phyloP scores from a whole-genome alignment of 2,888 invertebrate genomes.

The Agonopterix alstromeriana region DNA sequence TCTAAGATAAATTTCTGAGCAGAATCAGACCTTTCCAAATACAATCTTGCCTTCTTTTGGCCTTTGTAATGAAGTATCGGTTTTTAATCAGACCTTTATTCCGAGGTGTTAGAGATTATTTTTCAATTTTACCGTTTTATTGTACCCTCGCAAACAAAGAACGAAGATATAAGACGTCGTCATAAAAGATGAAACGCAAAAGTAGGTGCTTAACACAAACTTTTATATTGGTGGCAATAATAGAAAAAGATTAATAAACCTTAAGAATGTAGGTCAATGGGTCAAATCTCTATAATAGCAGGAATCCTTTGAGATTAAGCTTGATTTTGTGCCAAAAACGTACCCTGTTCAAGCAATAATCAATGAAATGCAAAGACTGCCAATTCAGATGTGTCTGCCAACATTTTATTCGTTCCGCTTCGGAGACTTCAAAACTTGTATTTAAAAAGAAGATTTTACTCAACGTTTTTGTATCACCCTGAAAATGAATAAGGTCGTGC shows the following conservation, averaged over 20 bases:
- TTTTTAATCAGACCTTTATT: background rate
- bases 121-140: background rate
- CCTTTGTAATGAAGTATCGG: slow-evolving; percentile 7
- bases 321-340: slow-evolving; percentile 10
- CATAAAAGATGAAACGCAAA: too few relatives aligned
- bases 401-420: slow-evolving; percentile 1
- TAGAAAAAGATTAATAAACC: background rate
- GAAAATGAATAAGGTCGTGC: too few relatives aligned
- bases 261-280: background rate
- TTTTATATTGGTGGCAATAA: too few relatives aligned
- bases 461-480: too few relatives aligned
- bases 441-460: too few relatives aligned
- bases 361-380: slow-evolving; percentile 12
- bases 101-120: background rate
- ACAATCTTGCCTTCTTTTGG: slow-evolving; percentile 36
- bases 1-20: slow-evolving; percentile 51
- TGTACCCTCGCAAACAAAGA: background rate
- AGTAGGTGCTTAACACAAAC: too few relatives aligned
- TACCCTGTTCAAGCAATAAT: slow-evolving; percentile 12
- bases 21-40: slow-evolving; percentile 46
- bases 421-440: background rate
- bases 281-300: background rate
- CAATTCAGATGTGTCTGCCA: slow-evolving; percentile 4
- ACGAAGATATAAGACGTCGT: too few relatives aligned
- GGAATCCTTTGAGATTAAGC: slow-evolving; percentile 3